phyloP scores from a whole-genome alignment of 2,797 vertebrate species.

The Triplophysa yarkandensis region DNA sequence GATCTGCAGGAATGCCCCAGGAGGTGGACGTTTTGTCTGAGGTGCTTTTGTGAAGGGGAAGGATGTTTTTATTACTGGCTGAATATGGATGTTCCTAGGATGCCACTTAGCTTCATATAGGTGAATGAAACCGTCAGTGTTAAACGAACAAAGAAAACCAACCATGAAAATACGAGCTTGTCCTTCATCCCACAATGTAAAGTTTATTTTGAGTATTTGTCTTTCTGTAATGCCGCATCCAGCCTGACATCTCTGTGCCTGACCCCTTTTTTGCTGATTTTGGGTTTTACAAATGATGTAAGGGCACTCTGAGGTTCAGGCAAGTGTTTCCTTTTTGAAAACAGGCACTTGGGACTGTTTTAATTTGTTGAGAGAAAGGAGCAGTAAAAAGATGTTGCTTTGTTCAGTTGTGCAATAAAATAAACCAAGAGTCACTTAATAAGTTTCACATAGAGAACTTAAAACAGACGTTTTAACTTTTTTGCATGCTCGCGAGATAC shows the following conservation, averaged over 20 bases:
- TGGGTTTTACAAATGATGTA: constrained; percentile 12
- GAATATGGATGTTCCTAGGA: constrained; percentile 14
- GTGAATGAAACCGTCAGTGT: constrained; percentile 8
- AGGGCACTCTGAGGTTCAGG: neutral
- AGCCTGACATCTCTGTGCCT: constrained; percentile 12
- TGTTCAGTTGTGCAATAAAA: neutral
- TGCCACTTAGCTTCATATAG: neutral
- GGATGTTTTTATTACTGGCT: constrained; percentile 32
- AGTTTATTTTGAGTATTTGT: constrained; percentile 12
- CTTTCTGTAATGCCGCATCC: neutral
- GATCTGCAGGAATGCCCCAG: constrained; percentile 58
- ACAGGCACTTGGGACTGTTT: too few species aligned
- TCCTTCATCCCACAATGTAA: constrained; percentile 2
- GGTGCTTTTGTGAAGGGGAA: constrained; percentile 7
- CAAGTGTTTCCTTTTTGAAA: neutral
- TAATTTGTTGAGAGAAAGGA: constrained; percentile 16
- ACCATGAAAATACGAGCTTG: neutral
- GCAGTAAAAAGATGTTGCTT: neutral
- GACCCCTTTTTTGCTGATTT: constrained; percentile 20
- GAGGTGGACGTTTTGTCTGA: constrained; percentile 20
- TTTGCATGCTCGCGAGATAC: neutral
- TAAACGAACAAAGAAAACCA: constrained; percentile 17
- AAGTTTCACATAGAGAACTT: constrained; percentile 4
- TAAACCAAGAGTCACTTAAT: neutral
- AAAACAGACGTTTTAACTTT: neutral